A percentile compares a stretch with the other conserved stretches of the same genome.
These are phyloP conservation scores for Noctua fimbriata DNA, from an alignment of 2,888 invertebrate species.

Conservation along the genomic window DNA sequence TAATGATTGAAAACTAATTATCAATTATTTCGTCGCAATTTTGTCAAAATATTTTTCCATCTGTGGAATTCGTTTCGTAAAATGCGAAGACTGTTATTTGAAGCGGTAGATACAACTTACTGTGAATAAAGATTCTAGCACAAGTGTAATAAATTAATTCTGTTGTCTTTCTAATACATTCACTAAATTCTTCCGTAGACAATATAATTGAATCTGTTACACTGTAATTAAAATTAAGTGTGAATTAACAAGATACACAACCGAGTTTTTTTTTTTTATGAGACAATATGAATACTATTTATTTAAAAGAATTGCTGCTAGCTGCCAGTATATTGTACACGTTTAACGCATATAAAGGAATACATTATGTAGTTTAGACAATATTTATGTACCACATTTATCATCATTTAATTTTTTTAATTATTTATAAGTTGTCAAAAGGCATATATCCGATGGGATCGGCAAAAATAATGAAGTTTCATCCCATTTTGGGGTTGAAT, in stretches of 20 bases:
- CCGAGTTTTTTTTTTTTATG: background rate
- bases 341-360: background rate
- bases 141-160: slow-evolving; percentile 22
- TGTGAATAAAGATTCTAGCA: background rate
- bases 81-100: background rate
- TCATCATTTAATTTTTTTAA: background rate
- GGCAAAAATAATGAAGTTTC: background rate
- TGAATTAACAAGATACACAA: slow-evolving; percentile 23
- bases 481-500: background rate
- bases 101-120: background rate
- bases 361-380: background rate
- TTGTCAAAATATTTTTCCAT: background rate
- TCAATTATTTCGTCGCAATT: background rate
- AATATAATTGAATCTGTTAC: slow-evolving; percentile 27
- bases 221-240: slow-evolving; percentile 34
- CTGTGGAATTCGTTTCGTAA: background rate
- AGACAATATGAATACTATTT: background rate
- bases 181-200: slow-evolving; percentile 36
- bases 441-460: background rate
- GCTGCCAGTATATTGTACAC: background rate
- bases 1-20: background rate
- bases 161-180: slow-evolving; percentile 46
- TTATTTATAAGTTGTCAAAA: background rate
- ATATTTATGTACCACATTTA: background rate
- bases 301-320: background rate